Evolutionary conservation across 2,113 vertebrate species (phyloP).

Genomic region (Neofelis nebulosa): DNA sequence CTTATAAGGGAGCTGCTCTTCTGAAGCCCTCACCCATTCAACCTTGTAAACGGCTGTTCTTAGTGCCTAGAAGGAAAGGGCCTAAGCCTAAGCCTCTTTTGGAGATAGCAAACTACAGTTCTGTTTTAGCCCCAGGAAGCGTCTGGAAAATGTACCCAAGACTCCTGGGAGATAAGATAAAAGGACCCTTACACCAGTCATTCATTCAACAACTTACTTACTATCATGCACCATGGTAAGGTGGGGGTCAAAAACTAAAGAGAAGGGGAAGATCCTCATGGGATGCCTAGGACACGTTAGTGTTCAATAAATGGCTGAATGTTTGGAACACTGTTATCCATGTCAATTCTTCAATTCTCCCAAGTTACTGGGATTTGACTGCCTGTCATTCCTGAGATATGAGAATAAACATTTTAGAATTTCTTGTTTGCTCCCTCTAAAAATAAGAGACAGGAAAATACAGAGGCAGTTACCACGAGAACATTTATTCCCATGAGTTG

Average conservation of each 20-base stretch:
- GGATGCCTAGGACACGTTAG: not conserved
- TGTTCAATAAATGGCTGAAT: not conserved
- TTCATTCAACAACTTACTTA: not conserved
- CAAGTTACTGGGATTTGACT: not conserved
- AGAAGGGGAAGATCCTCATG: not conserved
- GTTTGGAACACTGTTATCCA: not conserved
- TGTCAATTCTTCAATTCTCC: not conserved
- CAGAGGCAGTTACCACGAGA: not conserved
- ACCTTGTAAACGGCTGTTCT: not conserved
- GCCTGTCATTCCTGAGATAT: not conserved
- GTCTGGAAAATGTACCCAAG: slow-evolving; percentile 15
- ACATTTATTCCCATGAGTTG: slow-evolving; percentile 29
- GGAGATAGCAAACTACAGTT: not conserved
- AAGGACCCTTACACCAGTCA: not conserved
- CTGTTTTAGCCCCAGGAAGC: not conserved
- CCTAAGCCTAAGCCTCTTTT: not conserved
- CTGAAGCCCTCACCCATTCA: not conserved
- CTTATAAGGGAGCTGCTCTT: not conserved
- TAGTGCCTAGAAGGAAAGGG: not conserved
- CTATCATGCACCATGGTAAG: not conserved
- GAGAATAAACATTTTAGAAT: not conserved
- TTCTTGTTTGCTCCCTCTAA: not conserved
- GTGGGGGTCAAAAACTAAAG: not conserved
- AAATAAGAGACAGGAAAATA: slow-evolving; percentile 19
- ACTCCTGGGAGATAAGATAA: not conserved